Conservation (phyloP, 1,140 invertebrate species). For the Eufriesea mexicana region DNA sequence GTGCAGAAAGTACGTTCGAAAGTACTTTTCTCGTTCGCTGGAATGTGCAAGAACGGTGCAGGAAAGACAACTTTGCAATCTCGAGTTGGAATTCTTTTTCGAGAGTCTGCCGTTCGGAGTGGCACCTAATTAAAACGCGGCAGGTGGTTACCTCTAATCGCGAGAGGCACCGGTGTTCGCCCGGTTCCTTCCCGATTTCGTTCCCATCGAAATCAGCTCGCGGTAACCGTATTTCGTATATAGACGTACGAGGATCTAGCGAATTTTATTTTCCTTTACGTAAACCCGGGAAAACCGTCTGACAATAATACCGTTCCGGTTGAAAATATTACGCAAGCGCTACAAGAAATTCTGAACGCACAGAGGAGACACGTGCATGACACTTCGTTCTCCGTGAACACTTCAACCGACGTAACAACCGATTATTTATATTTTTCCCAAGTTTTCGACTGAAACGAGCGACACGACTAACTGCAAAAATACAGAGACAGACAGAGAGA, state of each 20-base stretch:
- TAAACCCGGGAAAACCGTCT: slow-evolving; percentile 20
- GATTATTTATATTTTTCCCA: slow-evolving; percentile 28
- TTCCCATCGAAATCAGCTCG: neutral
- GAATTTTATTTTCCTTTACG: slow-evolving; percentile 40
- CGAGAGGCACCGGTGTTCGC: no score
- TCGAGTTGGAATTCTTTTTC: neutral
- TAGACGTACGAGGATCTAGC: neutral
- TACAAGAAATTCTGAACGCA: slow-evolving; percentile 41
- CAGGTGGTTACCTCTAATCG: neutral
- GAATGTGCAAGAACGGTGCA: no score
- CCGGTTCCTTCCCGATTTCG: neutral
- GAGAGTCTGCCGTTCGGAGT: neutral
- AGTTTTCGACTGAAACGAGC: neutral
- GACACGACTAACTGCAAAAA: neutral
- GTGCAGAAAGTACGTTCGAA: no score
- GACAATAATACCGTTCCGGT: slow-evolving; percentile 54
- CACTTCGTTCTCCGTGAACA: neutral
- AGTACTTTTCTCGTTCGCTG: no score
- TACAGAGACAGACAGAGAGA: no score
- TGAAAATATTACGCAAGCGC: slow-evolving; percentile 51
- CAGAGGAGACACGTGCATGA: slow-evolving; percentile 9
- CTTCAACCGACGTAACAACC: slow-evolving; percentile 6
- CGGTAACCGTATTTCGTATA: neutral
- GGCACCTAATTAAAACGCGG: slow-evolving; percentile 12
- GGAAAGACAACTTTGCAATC: neutral